Evolutionary conservation across 2,797 vertebrate species (phyloP).

Genomic region (Coregonus suidteri): DNA sequence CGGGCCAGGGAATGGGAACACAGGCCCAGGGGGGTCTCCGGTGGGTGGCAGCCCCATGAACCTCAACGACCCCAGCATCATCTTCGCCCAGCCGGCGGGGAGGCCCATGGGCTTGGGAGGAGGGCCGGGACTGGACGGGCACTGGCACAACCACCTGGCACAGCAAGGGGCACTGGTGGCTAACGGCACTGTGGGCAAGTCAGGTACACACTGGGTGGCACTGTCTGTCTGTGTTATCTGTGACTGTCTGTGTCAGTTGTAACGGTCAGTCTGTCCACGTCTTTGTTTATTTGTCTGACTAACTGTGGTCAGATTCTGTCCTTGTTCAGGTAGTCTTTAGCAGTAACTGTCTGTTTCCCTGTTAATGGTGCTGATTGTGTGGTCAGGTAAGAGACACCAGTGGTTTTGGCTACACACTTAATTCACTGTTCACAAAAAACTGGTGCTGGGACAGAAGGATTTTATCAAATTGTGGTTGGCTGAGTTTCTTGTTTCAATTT

Average conservation of each 20-base stretch:
- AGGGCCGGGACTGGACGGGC: slow-evolving; percentile 84
- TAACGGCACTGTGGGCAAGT: slow-evolving; percentile 90
- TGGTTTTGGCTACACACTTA: background rate
- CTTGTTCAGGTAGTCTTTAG: background rate
- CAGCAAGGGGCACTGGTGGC: slow-evolving; percentile 88
- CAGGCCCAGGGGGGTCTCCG: slow-evolving; percentile 63
- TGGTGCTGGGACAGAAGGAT: background rate
- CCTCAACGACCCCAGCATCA: slow-evolving; percentile 98
- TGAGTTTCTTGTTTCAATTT: background rate
- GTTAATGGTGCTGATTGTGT: background rate
- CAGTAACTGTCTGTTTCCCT: slow-evolving; percentile 2
- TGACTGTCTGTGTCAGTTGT: background rate
- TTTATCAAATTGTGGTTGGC: too few species aligned
- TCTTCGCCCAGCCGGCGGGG: slow-evolving; percentile 94
- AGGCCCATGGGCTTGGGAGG: slow-evolving; percentile 82
- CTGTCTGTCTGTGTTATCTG: slow-evolving; percentile 21
- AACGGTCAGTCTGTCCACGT: background rate
- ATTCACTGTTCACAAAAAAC: background rate
- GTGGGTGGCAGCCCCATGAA: slow-evolving; percentile 79
- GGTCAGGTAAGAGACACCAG: slow-evolving; percentile 44
- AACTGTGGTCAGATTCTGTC: background rate
- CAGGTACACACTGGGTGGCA: slow-evolving; percentile 82
- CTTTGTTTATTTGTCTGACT: background rate
- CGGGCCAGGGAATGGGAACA: slow-evolving; percentile 50
- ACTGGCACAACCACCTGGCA: slow-evolving; percentile 89